A percentile compares a stretch with the other conserved stretches of the same genome.
Evolutionary conservation across 2,888 invertebrate species (phyloP).

Genomic region (Hypselothyrea guttata): DNA sequence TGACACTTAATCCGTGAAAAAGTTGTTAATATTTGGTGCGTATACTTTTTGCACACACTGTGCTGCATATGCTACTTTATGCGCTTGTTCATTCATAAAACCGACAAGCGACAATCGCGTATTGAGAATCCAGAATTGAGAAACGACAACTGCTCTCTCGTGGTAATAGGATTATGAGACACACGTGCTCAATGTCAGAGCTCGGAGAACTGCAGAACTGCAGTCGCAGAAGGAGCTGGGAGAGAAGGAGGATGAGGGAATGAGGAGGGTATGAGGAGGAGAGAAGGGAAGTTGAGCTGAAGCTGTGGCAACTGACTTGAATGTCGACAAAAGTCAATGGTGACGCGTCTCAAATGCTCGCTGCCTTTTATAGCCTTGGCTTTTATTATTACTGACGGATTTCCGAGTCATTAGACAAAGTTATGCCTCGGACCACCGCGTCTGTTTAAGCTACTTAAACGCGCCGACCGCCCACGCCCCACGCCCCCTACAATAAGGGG

Average conservation of each 20-base stretch:
- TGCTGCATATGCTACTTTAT: background rate
- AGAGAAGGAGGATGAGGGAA: background rate
- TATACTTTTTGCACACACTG: slow-evolving; percentile 27
- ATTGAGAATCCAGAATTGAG: slow-evolving; percentile 15
- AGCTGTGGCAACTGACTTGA: slow-evolving; percentile 9
- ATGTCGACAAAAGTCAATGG: slow-evolving; percentile 22
- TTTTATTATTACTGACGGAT: slow-evolving; percentile 81
- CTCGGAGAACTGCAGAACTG: slow-evolving; percentile 14
- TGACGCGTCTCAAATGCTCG: slow-evolving; percentile 67
- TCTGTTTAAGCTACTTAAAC: slow-evolving; percentile 80
- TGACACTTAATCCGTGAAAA: no score
- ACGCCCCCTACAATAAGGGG: slow-evolving; percentile 4
- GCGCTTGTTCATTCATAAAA: slow-evolving; percentile 67
- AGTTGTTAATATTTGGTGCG: background rate
- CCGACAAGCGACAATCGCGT: slow-evolving; percentile 20
- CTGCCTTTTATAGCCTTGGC: slow-evolving; percentile 69
- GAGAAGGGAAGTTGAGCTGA: background rate
- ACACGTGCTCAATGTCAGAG: slow-evolving; percentile 74
- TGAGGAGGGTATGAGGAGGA: background rate
- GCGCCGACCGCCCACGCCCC: slow-evolving; percentile 67
- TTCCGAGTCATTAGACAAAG: slow-evolving; percentile 82
- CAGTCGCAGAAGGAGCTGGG: background rate
- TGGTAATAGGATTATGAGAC: slow-evolving; percentile 74
- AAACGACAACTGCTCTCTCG: slow-evolving; percentile 54
- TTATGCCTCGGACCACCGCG: slow-evolving; percentile 80